Evolutionary conservation across 2,797 vertebrate genomes (phyloP), one percentile per base, ranked within the genome.

Genomic region (Catharus ustulatus): DNA sequence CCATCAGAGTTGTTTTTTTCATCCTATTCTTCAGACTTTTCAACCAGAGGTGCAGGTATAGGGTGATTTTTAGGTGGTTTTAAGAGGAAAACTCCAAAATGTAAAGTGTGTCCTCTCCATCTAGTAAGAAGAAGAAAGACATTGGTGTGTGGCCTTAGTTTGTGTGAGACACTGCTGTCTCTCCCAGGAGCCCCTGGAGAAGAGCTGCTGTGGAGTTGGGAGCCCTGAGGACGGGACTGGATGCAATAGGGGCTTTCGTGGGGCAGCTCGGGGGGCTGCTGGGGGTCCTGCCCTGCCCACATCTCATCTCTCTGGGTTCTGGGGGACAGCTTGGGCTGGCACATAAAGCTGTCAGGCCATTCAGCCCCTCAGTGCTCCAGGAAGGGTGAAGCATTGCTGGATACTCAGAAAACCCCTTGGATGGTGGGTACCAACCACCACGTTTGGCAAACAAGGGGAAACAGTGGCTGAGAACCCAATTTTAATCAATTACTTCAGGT

Each of bases 241-340:
- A 16, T 62, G 30, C 43, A 38, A 2, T 5, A 1, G 4, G 3
- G 51, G 27, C 12, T 29, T 40, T 2, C 5, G 0, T 15, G 14
- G 14, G 26, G 64, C 48, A 51, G 15, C 45, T 30, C 29, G 9
- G 57, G 38, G 40, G 11, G 15, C 32, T 86, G 2, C 0, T 36
- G 32, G 32, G 68, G 9, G 13, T 11, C 21, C 45, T 58, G 49
- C 27, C 38, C 45, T 57, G 14, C 52, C 26, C 43, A 34, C 7
- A 5, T 12, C 52, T 12, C 3, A 11, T 11, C 38, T 49, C 30
- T 13, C 3, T 21, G 61, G 30, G 6, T 5, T 43, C 66, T 36
- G 13, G 2, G 22, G 55, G 57, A 5, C 52, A 46, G 26, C 11
- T 5, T 55, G 9, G 2, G 69, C 49, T 84, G 61, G 16, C 32